Base-by-base conservation (phyloP, 2,797 vertebrate genomes). In the Otolemur crassicaudatus region DNA sequence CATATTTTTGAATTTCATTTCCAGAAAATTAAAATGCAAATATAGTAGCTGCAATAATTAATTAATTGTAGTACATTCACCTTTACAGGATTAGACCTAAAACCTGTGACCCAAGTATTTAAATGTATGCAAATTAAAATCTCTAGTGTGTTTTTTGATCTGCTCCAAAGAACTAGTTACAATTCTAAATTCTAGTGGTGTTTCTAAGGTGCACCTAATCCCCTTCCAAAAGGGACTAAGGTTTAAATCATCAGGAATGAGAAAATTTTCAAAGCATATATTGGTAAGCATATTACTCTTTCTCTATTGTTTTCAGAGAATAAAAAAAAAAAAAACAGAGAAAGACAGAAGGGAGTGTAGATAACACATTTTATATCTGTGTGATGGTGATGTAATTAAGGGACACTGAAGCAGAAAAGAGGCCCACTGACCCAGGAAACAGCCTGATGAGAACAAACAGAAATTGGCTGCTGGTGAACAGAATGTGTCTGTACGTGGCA, bases 381-480 rank as follows among this genome's bases (percentile, higher is more conserved):
- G 3, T 90, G 34, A 53, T 79, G 69, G 3, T 90, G 34, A 53
- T 82, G 72, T 73, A 43, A 93, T 75, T 53, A 91, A 34, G 56
- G 22, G 58, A 43, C 23, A 65, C 2, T 81, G 31, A 16, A 92
- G 53, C 27, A 86, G 23, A 97, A 93, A 60, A 97, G 34, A 75
- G 79, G 16, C 73, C 34, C 76, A 77, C 46, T 90, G 56, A 67
- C 80, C 72, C 72, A 65, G 85, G 70, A 97, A 96, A 90, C 70
- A 89, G 67, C 53, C 49, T 20, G 90, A 94, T 92, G 75, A 82
- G 87, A 97, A 97, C 84, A 93, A 88, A 94, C 25, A 76, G 87
- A 96, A 96, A 96, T 61, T 92, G 97, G 90, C 94, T 95, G 96
- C 93, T 95, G 67, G 87, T 97, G 95, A 98, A 93, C 96, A 97